These are phyloP conservation scores for Hemicordylus capensis DNA, from an alignment of 2,113 vertebrate species.

Conservation along the genomic window DNA sequence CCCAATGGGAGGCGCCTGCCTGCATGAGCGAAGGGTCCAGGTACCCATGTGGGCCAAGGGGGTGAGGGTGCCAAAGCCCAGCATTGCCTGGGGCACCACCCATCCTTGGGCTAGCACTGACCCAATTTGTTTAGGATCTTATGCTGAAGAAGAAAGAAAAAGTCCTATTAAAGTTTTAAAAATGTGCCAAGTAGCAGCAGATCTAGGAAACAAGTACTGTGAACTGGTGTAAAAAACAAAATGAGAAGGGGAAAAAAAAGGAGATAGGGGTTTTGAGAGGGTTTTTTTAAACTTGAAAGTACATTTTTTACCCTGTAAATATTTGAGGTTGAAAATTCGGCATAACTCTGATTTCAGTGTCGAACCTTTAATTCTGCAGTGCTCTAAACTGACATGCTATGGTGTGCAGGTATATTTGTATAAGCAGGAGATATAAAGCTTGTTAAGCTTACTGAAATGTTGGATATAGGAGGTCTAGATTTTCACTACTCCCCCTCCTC, in stretches of 20 bases:
- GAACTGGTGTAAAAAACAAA: background rate
- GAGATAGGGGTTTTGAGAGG: no score
- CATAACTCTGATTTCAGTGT: background rate
- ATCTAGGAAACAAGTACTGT: background rate
- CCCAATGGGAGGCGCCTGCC: no score
- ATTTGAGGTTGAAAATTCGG: background rate
- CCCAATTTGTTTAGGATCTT: background rate
- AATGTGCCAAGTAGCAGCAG: background rate
- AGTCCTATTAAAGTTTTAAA: background rate
- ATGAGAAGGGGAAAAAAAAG: background rate
- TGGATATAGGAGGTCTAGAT: no score
- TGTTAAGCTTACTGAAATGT: no score
- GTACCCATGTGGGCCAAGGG: no score
- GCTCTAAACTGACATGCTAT: background rate
- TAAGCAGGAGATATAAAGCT: no score
- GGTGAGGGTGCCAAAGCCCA: no score
- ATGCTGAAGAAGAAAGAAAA: background rate
- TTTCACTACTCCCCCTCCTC: no score
- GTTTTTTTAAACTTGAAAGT: background rate
- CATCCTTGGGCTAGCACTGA: no score
- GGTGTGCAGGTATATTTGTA: no score
- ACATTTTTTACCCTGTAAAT: fast-evolving
- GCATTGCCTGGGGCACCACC: no score
- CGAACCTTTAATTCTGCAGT: background rate
- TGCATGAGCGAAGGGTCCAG: no score